A percentile compares a stretch with the other conserved stretches of the same genome.
phyloP scores from a whole-genome alignment of 2,888 invertebrate genomes.

The Rugalucina vietnamica region DNA sequence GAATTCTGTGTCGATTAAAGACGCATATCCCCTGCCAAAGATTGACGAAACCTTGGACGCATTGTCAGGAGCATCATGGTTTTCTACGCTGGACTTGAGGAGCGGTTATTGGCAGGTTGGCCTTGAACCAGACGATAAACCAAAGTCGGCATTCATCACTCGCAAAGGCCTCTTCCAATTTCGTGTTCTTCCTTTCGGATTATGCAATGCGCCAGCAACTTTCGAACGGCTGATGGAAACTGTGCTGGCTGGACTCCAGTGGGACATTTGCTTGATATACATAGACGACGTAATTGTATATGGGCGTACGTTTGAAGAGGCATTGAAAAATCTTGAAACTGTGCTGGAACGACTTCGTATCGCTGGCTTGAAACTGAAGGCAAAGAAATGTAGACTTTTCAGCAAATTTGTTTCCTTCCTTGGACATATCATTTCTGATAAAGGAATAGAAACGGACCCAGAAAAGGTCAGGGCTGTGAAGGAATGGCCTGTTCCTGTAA shows the following conservation, averaged over 20 bases:
- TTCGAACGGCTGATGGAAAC: conserved; percentile 38
- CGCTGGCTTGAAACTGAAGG: conserved; percentile 20
- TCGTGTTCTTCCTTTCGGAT: neutral
- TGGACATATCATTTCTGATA: conserved; percentile 7
- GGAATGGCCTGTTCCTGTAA: neutral
- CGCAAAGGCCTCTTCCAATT: conserved; percentile 42
- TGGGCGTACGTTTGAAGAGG: neutral
- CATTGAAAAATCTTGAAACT: conserved; percentile 10
- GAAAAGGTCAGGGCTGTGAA: neutral
- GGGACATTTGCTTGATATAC: conserved; percentile 36
- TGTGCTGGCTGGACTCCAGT: conserved; percentile 30
- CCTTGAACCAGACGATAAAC: conserved; percentile 33
- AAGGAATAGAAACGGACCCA: conserved; percentile 1
- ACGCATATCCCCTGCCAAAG: conserved; percentile 48
- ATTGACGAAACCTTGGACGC: conserved; percentile 48
- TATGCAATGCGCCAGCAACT: conserved; percentile 16
- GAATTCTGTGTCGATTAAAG: conserved; percentile 44
- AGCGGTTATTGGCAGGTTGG: conserved; percentile 53
- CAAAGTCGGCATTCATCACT: conserved; percentile 40
- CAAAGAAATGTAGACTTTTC: conserved; percentile 41
- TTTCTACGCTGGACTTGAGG: conserved; percentile 45
- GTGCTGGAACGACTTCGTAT: conserved; percentile 11
- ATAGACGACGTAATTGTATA: conserved; percentile 33
- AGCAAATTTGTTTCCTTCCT: conserved; percentile 24
- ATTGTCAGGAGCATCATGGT: conserved; percentile 35